Conservation (phyloP, 1,140 invertebrate genomes). For the Pissodes strobi region DNA sequence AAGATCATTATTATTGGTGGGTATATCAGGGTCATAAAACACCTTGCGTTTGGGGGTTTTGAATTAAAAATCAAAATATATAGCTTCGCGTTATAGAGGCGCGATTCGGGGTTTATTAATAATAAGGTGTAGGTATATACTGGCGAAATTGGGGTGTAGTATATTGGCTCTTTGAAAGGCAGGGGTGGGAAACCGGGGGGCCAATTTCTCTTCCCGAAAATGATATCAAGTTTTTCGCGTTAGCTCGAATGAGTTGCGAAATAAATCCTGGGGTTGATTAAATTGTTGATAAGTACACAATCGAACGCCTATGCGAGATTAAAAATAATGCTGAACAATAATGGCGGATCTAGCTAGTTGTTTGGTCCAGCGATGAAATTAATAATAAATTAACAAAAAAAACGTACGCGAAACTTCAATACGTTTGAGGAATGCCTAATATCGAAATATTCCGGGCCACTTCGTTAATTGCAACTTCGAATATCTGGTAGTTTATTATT, state of each 20-base stretch:
- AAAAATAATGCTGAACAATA: no score
- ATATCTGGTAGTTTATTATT: conserved; percentile 45
- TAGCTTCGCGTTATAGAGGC: conserved; percentile 40
- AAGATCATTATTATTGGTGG: conserved; percentile 48
- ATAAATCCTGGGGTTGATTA: no score
- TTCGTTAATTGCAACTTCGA: conserved; percentile 47
- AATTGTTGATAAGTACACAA: no score
- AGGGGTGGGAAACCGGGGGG: neutral
- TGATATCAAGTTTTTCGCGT: neutral
- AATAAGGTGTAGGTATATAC: conserved; percentile 32
- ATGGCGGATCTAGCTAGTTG: no score
- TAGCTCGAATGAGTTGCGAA: no score
- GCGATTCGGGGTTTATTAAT: conserved; percentile 29
- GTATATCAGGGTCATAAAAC: conserved; percentile 50
- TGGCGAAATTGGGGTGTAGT: conserved; percentile 29
- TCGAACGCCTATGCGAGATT: no score
- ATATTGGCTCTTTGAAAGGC: conserved; percentile 16
- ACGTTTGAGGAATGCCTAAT: conserved; percentile 38
- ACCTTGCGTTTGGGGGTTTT: conserved; percentile 48
- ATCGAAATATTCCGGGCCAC: conserved; percentile 45
- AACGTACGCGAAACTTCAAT: conserved; percentile 8
- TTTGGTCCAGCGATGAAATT: no score
- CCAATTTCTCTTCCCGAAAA: neutral
- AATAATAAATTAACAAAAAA: no score
- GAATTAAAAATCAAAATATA: conserved; percentile 56